phyloP scores from a whole-genome alignment of 2,888 invertebrate genomes.

The Octonoba sinensis region DNA sequence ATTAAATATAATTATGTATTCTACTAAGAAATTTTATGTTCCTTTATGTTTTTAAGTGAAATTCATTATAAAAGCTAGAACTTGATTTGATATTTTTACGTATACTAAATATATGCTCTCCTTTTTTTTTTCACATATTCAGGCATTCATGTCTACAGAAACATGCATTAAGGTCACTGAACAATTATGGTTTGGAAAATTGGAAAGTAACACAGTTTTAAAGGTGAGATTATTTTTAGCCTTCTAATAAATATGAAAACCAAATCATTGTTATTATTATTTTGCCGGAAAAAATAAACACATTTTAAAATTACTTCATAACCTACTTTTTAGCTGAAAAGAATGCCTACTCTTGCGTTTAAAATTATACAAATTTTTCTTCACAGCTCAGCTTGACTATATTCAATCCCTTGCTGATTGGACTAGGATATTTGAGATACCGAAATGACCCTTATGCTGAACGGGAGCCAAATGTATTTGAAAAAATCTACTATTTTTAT shows the following conservation, averaged over 20 bases:
- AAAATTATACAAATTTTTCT: not conserved
- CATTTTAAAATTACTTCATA: too few species aligned
- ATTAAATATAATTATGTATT: too few species aligned
- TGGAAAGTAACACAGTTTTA: slow-evolving; percentile 55
- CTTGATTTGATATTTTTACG: too few species aligned
- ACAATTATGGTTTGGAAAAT: slow-evolving; percentile 56
- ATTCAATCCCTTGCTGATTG: slow-evolving; percentile 66
- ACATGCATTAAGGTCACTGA: slow-evolving; percentile 55
- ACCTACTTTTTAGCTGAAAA: too few species aligned
- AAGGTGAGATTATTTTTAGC: slow-evolving; percentile 20
- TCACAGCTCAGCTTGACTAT: slow-evolving; percentile 63
- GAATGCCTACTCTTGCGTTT: not conserved
- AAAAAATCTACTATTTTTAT: slow-evolving; percentile 56
- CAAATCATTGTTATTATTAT: too few species aligned
- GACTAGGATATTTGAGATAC: slow-evolving; percentile 50
- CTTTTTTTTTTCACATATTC: not conserved
- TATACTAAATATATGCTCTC: too few species aligned
- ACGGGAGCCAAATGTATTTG: slow-evolving; percentile 65
- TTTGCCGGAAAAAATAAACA: too few species aligned
- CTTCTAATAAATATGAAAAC: too few species aligned
- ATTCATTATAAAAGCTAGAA: too few species aligned
- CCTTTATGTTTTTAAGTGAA: too few species aligned
- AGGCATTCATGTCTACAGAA: slow-evolving; percentile 54
- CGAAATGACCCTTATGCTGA: slow-evolving; percentile 55
- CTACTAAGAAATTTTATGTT: too few species aligned